Evolutionary conservation across 2,888 invertebrate genomes (phyloP), one percentile per base, ranked within the genome.

Genomic region (Netelia fuscicornis): DNA sequence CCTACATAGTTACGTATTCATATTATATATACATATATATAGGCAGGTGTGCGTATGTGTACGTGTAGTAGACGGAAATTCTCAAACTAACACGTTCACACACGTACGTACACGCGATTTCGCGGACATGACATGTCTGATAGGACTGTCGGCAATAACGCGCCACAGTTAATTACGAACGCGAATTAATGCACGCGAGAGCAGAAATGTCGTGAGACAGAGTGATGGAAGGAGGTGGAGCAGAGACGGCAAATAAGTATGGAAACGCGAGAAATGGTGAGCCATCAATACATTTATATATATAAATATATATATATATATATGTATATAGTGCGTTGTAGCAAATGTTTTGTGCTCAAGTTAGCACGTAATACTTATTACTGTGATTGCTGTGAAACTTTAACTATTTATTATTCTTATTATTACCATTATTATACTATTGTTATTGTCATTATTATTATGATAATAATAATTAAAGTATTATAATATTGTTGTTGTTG

Each of bases 131-230:
- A 87, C 87, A 74, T 58, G 84, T 87, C 85, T 87, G 86, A 90
- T 91, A 89, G 88, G 76, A 85, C 89, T 88, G 89, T 89, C 91
- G 89, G 90, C 89, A 91, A 91, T 91, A 91, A 91, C 90, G 91
- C 89, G 89, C 86, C 88, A 30, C 65, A 86, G 90, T 91, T 91
- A 91, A 91, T 91, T 91, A 91, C 89, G 89, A 89, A 86, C 82
- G 89, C 89, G 90, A 91, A 91, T 90, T 90, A 90, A 91, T 88
- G 88, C 85, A 81, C 81, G 82, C 81, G 82, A 77, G 64, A 83
- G 81, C 11, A 37, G 78, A 74, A 67, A 81, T 60, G 76, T 76
- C 81, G 72, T 62, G 64, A 65, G 65, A 56, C 42, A 42, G 54
- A 72, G 64, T 75, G 67, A 48, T 10, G 13, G 48, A 58, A 6